Evolutionary conservation across 92 coral and sea anemone species (phyloP).

Genomic region (Isaurus tuberculatus): DNA sequence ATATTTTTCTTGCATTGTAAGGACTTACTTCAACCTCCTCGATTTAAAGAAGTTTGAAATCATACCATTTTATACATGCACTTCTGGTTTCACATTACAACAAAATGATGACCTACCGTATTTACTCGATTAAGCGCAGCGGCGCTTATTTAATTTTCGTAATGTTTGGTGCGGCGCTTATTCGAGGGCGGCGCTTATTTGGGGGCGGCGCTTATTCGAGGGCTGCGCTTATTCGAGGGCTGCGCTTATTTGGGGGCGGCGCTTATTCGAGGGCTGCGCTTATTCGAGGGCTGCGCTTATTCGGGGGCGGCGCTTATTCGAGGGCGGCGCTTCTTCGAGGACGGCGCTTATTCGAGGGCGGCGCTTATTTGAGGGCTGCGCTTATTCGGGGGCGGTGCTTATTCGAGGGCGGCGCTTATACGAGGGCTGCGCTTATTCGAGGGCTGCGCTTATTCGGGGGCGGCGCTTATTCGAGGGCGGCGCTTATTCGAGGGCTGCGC

Average conservation of each 20-base stretch:
- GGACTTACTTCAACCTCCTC: no score
- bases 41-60: no score
- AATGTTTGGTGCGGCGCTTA: slow-evolving; percentile 86
- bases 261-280: no score
- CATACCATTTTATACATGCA: no score
- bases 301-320: slow-evolving; percentile 44
- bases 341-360: background rate
- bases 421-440: no score
- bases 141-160: no score
- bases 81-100: no score
- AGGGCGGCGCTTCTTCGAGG: slow-evolving; percentile 47
- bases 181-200: slow-evolving; percentile 84
- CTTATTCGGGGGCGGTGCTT: slow-evolving; percentile 76
- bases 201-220: background rate
- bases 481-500: slow-evolving; percentile 55
- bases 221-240: background rate
- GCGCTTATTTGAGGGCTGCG: slow-evolving; percentile 15
- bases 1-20: no score
- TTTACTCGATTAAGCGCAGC: no score
- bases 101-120: no score
- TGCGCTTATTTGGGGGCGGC: no score
- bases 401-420: slow-evolving; percentile 82
- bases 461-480: slow-evolving; percentile 86
- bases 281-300: slow-evolving; percentile 44
- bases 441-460: no score